Evolutionary conservation across 2,797 vertebrate species (phyloP).

Genomic region (Atherinosoma microstoma): DNA sequence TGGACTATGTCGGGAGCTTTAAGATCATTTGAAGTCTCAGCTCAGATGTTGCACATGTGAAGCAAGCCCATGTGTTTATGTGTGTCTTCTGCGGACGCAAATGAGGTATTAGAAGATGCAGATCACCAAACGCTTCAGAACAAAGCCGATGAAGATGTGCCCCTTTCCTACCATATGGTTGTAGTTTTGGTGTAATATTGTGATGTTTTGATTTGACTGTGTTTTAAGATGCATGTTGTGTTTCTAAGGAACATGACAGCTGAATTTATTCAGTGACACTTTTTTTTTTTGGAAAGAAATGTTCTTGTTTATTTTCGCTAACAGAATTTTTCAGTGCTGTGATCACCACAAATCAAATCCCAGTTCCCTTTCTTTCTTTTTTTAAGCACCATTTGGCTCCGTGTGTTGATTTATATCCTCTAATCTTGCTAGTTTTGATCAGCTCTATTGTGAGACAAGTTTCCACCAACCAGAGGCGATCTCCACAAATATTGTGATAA

Average conservation of each 20-base stretch:
- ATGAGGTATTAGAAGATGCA: conserved; percentile 17
- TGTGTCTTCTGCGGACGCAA: conserved; percentile 7
- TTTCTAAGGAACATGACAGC: not conserved
- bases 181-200: conserved; percentile 10
- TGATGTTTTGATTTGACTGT: not conserved
- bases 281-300: not conserved
- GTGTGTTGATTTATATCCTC: not conserved
- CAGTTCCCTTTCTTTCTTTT: not conserved
- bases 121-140: conserved; percentile 23
- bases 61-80: conserved; percentile 13
- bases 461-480: not conserved
- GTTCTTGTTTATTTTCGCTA: conserved; percentile 1
- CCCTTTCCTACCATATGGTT: conserved; percentile 15
- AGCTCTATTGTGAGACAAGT: not conserved
- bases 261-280: not conserved
- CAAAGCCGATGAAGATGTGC: conserved; percentile 21
- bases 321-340: no score
- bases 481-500: not conserved
- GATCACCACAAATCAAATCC: not conserved
- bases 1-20: not conserved
- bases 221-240: not conserved
- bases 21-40: conserved; percentile 10
- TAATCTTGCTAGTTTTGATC: not conserved
- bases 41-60: conserved; percentile 14
- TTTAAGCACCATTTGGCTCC: not conserved